Evolutionary conservation across 2,888 invertebrate genomes (phyloP).

Genomic region (Drosophila silvestris): DNA sequence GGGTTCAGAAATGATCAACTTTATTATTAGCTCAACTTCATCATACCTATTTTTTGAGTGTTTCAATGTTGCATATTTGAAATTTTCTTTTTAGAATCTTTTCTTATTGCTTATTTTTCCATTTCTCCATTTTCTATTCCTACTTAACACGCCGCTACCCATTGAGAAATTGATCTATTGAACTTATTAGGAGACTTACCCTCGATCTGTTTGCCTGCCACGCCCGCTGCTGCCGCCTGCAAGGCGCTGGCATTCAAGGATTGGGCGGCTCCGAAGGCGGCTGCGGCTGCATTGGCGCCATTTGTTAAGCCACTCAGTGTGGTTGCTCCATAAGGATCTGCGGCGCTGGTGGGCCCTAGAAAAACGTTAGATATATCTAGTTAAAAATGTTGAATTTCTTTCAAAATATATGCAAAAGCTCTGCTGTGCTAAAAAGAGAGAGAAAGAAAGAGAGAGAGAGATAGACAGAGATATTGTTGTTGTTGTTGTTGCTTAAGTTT

Average conservation of each 20-base stretch:
- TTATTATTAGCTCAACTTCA: background rate
- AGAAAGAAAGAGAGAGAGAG: background rate
- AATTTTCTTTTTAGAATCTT: no score
- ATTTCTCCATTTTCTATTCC: background rate
- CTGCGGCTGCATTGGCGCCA: slow-evolving; percentile 79
- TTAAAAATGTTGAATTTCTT: background rate
- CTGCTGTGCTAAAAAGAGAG: slow-evolving; percentile 10
- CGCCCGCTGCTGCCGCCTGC: slow-evolving; percentile 91
- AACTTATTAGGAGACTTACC: slow-evolving; percentile 85
- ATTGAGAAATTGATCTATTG: background rate
- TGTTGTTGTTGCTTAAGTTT: slow-evolving; percentile 21
- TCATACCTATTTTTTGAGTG: no score
- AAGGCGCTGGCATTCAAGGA: slow-evolving; percentile 88
- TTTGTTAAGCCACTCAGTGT: slow-evolving; percentile 85
- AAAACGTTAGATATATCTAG: slow-evolving; percentile 29
- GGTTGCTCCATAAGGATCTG: slow-evolving; percentile 86
- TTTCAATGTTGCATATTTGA: no score
- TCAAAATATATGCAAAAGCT: slow-evolving; percentile 2
- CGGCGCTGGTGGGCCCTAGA: slow-evolving; percentile 87
- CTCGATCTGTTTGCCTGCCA: slow-evolving; percentile 96
- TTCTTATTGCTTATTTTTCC: background rate
- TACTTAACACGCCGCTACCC: background rate
- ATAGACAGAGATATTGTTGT: slow-evolving; percentile 5
- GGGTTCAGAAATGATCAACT: background rate
- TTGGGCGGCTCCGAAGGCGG: slow-evolving; percentile 83